Base-by-base conservation (phyloP, 2,113 vertebrate genomes). In the Struthidea cinerea region DNA sequence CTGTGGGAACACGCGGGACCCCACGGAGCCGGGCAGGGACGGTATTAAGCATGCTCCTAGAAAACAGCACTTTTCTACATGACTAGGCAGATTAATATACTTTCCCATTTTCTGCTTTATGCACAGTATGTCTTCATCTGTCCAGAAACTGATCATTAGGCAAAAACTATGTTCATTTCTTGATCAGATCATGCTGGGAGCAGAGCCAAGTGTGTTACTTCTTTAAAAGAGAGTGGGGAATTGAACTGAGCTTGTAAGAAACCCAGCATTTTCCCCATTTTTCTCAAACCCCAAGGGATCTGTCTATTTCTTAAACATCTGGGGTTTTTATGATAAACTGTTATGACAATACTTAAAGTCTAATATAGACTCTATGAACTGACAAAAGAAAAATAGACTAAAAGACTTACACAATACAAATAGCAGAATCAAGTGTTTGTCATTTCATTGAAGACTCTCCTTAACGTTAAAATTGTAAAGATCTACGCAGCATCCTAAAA, bases 91-190 rank as follows among this genome's bases (percentile, higher is more conserved):
- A 84, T 79, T 81, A 88, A 90, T 79, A n/a, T 6, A 35, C 33
- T 76, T 88, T 35, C 39, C 23, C 11, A 22, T 68, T 84, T 46
- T 68, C 74, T 83, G 53, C 21, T 64, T 87, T 69, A 55, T 77
- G 60, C 60, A 75, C 44, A 61, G 41, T 75, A 87, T 64, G 12
- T 35, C 6, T 86, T 92, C 60, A 75, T 90, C 79, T 88, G 49
- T 86, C 85, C 93, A 94, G 79, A 94, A 95, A 83, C 46, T 70
- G 50, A 91, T 96, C 75, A 76, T 95, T 91, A 96, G 42, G 59
- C 56, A 92, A 94, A 96, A 90, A 12, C 47, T 42, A 78, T 16
- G 26, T 33, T 85, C 61, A 74, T 76, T 95, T 73, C 89, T 95
- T 83, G 73, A 96, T 84, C 92, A 91, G 63, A 92, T 90, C 81